These are phyloP conservation scores for Onychorhynchus coronatus DNA, from an alignment of 2,113 vertebrate species.

Conservation along the genomic window DNA sequence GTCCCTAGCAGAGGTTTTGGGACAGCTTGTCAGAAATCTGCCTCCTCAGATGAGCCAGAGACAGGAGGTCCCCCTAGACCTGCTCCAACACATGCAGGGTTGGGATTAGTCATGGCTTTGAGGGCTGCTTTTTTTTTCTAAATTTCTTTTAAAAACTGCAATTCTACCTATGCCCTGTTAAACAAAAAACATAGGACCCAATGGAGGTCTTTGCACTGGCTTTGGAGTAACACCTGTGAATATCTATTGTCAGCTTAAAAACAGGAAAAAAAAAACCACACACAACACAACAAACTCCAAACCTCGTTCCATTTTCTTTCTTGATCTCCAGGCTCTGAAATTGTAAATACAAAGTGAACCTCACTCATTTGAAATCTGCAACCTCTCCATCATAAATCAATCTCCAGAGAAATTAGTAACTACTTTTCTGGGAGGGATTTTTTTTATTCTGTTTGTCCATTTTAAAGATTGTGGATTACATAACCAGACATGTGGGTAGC, in stretches of 20 bases:
- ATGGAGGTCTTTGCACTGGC: neutral
- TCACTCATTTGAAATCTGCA: neutral
- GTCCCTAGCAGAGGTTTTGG: neutral
- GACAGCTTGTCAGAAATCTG: neutral
- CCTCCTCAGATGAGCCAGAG: neutral
- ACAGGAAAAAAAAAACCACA: neutral
- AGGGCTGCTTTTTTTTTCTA: neutral
- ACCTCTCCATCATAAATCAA: neutral
- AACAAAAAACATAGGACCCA: neutral
- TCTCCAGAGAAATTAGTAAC: neutral
- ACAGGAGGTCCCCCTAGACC: neutral
- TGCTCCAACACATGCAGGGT: neutral
- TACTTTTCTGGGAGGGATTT: neutral
- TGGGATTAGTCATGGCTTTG: neutral
- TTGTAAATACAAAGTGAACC: neutral
- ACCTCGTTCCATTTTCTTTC: neutral
- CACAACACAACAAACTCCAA: neutral
- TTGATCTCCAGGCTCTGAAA: neutral
- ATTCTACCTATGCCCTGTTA: neutral
- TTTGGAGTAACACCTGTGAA: neutral
- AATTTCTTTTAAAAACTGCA: neutral
- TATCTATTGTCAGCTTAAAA: neutral
- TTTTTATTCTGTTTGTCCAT: neutral
- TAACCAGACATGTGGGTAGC: neutral
- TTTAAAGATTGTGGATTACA: neutral